Evolutionary conservation across 2,113 vertebrate genomes (phyloP).

Genomic region (Polypterus senegalus): DNA sequence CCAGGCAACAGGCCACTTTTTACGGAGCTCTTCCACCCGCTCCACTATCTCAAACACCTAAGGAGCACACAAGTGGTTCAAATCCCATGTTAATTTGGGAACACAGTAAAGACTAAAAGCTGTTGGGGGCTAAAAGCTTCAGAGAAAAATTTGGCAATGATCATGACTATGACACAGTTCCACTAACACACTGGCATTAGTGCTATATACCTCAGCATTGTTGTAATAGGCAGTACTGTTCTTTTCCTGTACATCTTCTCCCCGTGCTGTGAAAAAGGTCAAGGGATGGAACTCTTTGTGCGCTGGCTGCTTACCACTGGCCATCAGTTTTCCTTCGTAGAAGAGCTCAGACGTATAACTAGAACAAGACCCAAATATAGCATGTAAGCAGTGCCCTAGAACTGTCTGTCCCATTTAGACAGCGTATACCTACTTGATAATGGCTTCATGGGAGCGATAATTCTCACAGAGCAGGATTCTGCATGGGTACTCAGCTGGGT

Average conservation of each 20-base stretch:
- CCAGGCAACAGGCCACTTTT: slow-evolving; percentile 96
- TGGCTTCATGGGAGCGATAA: slow-evolving; percentile 98
- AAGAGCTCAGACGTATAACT: slow-evolving; percentile 97
- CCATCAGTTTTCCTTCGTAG: slow-evolving; percentile 96
- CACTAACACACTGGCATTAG: background rate
- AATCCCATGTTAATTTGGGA: too few relatives aligned
- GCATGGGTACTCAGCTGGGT: slow-evolving; percentile 87
- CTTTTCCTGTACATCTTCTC: slow-evolving; percentile 96
- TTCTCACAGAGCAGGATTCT: slow-evolving; percentile 97
- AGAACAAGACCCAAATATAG: slow-evolving; percentile 29
- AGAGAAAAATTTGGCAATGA: background rate
- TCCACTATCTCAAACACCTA: slow-evolving; percentile 98
- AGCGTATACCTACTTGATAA: slow-evolving; percentile 95
- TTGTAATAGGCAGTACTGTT: slow-evolving; percentile 98
- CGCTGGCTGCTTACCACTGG: slow-evolving; percentile 92
- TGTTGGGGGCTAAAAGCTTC: too few relatives aligned
- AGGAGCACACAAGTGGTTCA: background rate
- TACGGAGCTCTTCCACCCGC: slow-evolving; percentile 86
- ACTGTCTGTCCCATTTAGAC: slow-evolving; percentile 12
- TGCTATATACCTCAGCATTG: slow-evolving; percentile 77
- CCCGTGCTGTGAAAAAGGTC: slow-evolving; percentile 94
- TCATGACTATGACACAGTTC: background rate
- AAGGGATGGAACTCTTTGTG: slow-evolving; percentile 97
- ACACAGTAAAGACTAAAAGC: too few relatives aligned
- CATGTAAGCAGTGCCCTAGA: slow-evolving; percentile 12